Base-by-base conservation (phyloP, 2,888 invertebrate species). In the Oasisia sp. region DNA sequence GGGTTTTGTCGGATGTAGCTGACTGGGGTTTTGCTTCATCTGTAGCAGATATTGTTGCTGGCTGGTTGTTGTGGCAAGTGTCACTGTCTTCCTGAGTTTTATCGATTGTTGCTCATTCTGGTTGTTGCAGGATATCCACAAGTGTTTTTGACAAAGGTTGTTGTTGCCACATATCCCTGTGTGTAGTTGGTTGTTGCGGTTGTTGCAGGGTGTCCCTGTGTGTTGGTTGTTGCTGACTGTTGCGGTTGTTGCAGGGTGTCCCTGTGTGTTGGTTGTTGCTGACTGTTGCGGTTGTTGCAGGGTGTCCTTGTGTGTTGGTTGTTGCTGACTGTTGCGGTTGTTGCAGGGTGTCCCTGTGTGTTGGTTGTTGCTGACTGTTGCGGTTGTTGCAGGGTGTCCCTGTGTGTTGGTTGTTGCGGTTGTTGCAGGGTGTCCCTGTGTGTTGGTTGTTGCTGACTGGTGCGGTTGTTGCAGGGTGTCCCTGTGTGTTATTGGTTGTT, bases 221-320 rank as follows among this genome's bases (percentile, higher is more conserved):
- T 58, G 58, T 58, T 58, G 58, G 58, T 58, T 58, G 58, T 58
- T 58, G 58, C 58, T 58, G 58, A 58, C 50, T 50, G 50, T 58
- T 12, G 58, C 19, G 7, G 58, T 58, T 74, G 74, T 27, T 74
- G 74, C 74, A 74, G 74, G 74, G 74, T 74, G 74, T 92, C 92
- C 92, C n/a, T n/a, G n/a, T n/a, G n/a, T 58, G 58, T 58, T 58
- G 58, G 58, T 58, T 58, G 58, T 58, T 58, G 58, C 58, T 58
- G 58, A 58, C 50, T 50, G 50, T 58, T 12, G 58, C 19, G 7
- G 58, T 58, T 74, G 74, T 27, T 74, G 74, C 74, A 74, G 74
- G 74, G 74, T 74, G 74, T 92, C 92, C 92, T n/a, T n/a, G n/a
- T n/a, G n/a, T 58, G 58, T 58, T 58, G 58, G 58, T 58, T 58